Evolutionary conservation across 2,113 vertebrate genomes (phyloP).

Genomic region (Erythrocercus mccallii): DNA sequence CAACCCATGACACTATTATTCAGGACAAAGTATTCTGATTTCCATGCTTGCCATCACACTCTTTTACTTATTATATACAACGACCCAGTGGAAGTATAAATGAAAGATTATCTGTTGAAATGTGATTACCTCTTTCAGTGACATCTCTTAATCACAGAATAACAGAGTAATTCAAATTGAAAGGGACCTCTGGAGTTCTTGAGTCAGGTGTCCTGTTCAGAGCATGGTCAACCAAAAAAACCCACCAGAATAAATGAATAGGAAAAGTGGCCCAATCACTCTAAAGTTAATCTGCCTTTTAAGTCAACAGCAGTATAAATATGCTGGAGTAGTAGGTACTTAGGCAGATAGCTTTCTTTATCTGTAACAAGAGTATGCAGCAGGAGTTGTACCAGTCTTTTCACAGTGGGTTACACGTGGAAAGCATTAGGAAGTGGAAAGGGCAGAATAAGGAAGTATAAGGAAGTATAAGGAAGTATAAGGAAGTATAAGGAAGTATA

Average conservation of each 20-base stretch:
- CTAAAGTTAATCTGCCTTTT: not conserved
- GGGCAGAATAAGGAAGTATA: not conserved
- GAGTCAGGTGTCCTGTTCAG: not conserved
- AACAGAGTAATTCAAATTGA: not conserved
- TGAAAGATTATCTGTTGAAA: not conserved
- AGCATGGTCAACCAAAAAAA: not conserved
- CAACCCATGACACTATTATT: not conserved
- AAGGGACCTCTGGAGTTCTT: not conserved
- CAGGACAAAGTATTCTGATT: not conserved
- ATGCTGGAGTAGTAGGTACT: not conserved
- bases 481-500: too few relatives aligned
- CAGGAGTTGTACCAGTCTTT: not conserved
- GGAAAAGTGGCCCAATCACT: not conserved
- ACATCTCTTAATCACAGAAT: not conserved
- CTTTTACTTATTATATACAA: not conserved
- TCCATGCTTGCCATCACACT: not conserved
- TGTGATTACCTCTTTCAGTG: not conserved
- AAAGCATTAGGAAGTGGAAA: not conserved
- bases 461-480: too few relatives aligned
- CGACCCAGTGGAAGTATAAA: not conserved
- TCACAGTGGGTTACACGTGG: accelerated
- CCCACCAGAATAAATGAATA: not conserved
- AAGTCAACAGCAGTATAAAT: not conserved
- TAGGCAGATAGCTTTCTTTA: not conserved
- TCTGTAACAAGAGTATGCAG: not conserved